Base-by-base conservation (phyloP, 2,113 vertebrate genomes). In the Rissa tridactyla region DNA sequence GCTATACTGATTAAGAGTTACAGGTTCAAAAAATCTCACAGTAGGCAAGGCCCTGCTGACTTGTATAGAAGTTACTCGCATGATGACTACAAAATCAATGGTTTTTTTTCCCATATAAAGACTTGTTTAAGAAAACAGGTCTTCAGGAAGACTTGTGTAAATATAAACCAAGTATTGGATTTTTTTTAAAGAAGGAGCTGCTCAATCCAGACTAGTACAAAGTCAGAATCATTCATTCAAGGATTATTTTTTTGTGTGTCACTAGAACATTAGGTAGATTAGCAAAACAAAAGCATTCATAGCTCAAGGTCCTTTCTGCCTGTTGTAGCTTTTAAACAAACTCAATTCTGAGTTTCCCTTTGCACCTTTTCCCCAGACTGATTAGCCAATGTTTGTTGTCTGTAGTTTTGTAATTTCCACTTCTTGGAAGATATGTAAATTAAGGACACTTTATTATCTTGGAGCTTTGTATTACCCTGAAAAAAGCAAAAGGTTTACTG, bases 401-500 rank as follows among this genome's bases (percentile, higher is more conserved):
- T 95, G 84, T 60, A 93, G 87, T 88, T 97, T 78, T 71, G 91
- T 83, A 79, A 95, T 93, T 97, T 96, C 94, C 91, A 93, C 95
- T 90, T 90, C 91, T 95, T 83, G 90, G 71, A 95, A 94, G 85
- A 95, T 88, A 86, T 54, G 79, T 81, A 97, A 93, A 95, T 94
- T 32, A 78, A 82, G 57, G 70, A 85, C 91, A 60, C 66, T 88
- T 88, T 79, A 92, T 92, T 94, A 95, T 96, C 86, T 92, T 22
- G 21, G 52, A 86, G 82, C 89, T 97, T 96, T 92, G 89, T 90
- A 34, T 93, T 91, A 90, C 64, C 64, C 68, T 86, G 94, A 77
- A 91, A 92, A 97, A 96, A 68, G 64, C 96, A 92, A 84, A 95
- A 96, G 81, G 60, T 89, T 97, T 97, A 52, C 89, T 95, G 93